Base-by-base conservation (phyloP, 2,113 vertebrate species). In the Lophochroa leadbeateri region DNA sequence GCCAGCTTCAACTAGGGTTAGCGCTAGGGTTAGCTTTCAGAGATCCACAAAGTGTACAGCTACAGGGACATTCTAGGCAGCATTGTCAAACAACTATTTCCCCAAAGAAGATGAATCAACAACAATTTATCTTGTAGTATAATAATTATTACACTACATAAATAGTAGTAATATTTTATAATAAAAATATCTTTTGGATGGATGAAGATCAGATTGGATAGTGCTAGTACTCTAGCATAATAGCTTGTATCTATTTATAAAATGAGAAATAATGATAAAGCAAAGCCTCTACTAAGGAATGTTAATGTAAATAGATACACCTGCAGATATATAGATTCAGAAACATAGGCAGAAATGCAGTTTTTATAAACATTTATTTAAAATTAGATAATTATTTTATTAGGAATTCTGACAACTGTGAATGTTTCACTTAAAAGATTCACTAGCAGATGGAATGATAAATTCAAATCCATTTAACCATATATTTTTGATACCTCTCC, bases 71-170 rank as follows among this genome's bases (percentile, higher is more conserved):
- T n/a, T n/a, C n/a, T n/a, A n/a, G n/a, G n/a, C 57, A 97, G 35
- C 11, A 50, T n/a, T 91, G 67, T 84, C 85, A 94, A 95, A 97
- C 39, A 97, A 88, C 60, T 84, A 44, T 78, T 96, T 96, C 76
- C 33, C 63, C 78, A 75, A 86, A 95, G 60, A 97, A 86, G 50
- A 85, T 78, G 81, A 89, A 96, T 97, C 94, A 95, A 96, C 97
- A 89, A 24, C 82, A 96, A 89, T 96, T 97, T 96, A 94, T 35
- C 31, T 86, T 91, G 28, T 35, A 58, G 33, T 24, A 58, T n/a
- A n/a, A 58, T 58, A 23, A 58, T 58, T 58, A 35, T 35, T 35
- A 23, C 33, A 58, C 20, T 58, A 24, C 8, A 7, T 58, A 24
- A 24, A 58, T 35, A 58, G 33, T 23, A 9, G 13, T 35, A 35